These are phyloP conservation scores for Drosophila kurseongensis DNA, from an alignment of 1,140 invertebrate species.

Conservation along the genomic window DNA sequence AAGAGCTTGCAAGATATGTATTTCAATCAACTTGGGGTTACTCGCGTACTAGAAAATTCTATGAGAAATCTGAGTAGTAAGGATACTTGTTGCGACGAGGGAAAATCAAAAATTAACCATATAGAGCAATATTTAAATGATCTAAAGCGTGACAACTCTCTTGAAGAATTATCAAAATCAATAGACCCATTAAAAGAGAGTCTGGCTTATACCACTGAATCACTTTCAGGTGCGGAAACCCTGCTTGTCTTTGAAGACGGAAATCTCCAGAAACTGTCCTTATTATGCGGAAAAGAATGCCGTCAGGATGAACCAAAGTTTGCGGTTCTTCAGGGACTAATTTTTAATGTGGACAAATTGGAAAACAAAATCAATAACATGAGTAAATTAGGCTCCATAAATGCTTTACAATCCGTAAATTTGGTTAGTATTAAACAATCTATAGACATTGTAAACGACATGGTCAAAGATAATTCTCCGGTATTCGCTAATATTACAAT, in stretches of 20 bases:
- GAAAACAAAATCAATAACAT: constrained; percentile 13
- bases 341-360: constrained; percentile 5
- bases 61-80: background rate
- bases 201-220: background rate
- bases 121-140: background rate
- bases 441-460: background rate
- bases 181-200: background rate
- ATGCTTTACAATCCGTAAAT: background rate
- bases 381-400: background rate
- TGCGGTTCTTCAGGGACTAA: background rate
- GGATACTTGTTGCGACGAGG: background rate
- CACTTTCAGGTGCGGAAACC: background rate
- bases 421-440: background rate
- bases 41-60: background rate
- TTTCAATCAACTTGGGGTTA: background rate
- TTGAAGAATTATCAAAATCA: background rate
- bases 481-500: background rate
- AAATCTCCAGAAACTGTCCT: background rate
- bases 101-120: background rate
- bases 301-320: background rate
- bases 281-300: background rate
- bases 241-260: background rate
- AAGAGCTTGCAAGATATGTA: background rate
- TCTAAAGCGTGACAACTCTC: too few species aligned
- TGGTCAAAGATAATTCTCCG: background rate